Percentiles rank a stretch among this genome's conserved stretches.
Evolutionary conservation across 35 echinoderm and acorn worm species (phyloP).

Genomic region (Antedon bifida): DNA sequence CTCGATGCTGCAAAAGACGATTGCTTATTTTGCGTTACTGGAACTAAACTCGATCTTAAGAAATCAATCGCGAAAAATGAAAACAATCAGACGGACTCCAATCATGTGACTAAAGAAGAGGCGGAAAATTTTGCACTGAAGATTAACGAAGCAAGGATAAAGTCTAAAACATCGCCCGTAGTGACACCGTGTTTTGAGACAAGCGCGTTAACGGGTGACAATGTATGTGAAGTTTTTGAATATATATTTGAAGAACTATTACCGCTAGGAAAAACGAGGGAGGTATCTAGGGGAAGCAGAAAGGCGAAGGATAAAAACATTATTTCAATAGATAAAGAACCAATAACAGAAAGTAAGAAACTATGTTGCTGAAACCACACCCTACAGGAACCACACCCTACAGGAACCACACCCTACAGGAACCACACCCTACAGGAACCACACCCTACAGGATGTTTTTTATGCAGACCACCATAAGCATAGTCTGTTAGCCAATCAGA

Average conservation of each 20-base stretch:
- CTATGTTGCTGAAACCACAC: neutral
- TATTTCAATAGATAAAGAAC: neutral
- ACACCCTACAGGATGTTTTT: too few relatives aligned
- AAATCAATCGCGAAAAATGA: neutral
- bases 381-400: too few relatives aligned
- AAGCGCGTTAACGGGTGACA: conserved; percentile 56
- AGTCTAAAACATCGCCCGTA: conserved; percentile 5
- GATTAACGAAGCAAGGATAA: conserved; percentile 42
- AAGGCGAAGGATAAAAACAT: neutral
- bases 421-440: too few relatives aligned
- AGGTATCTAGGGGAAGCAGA: neutral
- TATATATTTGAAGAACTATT: conserved; percentile 79
- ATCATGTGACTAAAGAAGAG: conserved; percentile 24
- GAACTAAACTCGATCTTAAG: conserved; percentile 64
- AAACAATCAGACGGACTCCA: neutral
- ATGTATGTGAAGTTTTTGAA: conserved; percentile 80
- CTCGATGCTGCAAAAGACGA: conserved; percentile 79
- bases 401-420: too few relatives aligned
- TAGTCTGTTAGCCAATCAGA: too few relatives aligned
- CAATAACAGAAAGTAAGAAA: neutral
- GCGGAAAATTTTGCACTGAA: conserved; percentile 52
- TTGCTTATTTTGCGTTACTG: conserved; percentile 57
- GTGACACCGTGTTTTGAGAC: conserved; percentile 77
- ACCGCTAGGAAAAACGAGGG: conserved; percentile 3
- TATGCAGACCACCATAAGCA: too few relatives aligned